Evolutionary conservation across 2,113 vertebrate species (phyloP).

Genomic region (Paradoxurus hermaphroditus): DNA sequence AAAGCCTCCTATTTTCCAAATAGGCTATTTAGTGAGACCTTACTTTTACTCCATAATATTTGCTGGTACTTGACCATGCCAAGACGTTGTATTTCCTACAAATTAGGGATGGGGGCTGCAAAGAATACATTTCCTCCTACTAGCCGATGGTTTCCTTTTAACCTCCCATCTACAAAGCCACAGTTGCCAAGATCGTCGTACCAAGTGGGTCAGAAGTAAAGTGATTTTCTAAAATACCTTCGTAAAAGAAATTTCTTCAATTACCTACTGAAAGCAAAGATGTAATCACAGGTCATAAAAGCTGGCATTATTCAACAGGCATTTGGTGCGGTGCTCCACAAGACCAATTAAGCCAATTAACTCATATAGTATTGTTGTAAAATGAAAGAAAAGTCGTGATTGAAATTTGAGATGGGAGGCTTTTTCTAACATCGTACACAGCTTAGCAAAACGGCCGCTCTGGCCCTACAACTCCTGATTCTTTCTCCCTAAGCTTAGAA

Average conservation of each 20-base stretch:
- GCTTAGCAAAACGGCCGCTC: background rate
- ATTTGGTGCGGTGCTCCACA: background rate
- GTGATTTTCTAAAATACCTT: constrained; percentile 54
- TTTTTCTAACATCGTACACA: background rate
- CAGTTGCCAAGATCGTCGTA: background rate
- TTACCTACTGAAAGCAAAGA: constrained; percentile 46
- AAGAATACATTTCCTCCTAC: background rate
- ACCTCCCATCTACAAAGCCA: background rate
- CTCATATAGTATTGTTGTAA: background rate
- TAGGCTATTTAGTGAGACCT: background rate
- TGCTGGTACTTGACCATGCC: background rate
- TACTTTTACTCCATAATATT: background rate
- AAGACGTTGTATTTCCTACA: background rate
- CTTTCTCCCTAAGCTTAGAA: background rate
- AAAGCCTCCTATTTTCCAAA: background rate
- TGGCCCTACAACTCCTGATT: background rate
- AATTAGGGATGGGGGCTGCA: background rate
- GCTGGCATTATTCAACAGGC: constrained; percentile 29
- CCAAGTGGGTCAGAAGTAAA: constrained; percentile 13
- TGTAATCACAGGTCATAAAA: constrained; percentile 44
- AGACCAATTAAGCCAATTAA: constrained; percentile 43
- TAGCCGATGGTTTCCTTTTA: background rate
- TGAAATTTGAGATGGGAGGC: background rate
- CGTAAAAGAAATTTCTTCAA: constrained; percentile 53
- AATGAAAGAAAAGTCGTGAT: background rate